These are phyloP conservation scores for Buphagus erythrorhynchus DNA, from an alignment of 2,797 vertebrate genomes.

Conservation along the genomic window DNA sequence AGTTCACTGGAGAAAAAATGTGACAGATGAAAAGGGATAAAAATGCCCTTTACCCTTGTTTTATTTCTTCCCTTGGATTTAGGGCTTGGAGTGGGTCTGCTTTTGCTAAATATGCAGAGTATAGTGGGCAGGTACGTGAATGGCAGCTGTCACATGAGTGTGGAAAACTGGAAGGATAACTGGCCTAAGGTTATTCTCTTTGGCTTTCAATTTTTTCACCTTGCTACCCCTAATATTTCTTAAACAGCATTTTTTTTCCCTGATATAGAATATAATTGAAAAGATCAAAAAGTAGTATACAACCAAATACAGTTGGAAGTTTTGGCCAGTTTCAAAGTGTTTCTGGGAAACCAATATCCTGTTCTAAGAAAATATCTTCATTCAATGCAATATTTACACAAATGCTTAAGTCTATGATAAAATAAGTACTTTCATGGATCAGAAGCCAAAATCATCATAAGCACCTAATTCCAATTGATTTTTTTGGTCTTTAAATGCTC, in stretches of 20 bases:
- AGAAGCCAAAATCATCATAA: not conserved
- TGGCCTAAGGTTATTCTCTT: not conserved
- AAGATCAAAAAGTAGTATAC: not conserved
- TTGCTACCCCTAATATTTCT: not conserved
- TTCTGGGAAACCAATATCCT: not conserved
- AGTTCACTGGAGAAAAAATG: not conserved
- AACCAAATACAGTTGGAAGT: not conserved
- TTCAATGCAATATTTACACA: not conserved
- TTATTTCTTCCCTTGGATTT: not conserved
- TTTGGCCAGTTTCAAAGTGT: not conserved
- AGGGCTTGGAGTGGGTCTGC: not conserved
- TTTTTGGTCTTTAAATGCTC: not conserved
- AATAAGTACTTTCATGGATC: not conserved
- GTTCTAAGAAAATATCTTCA: not conserved
- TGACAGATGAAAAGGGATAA: not conserved
- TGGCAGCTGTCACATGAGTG: not conserved
- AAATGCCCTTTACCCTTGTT: not conserved
- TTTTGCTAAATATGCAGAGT: not conserved
- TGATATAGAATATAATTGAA: not conserved
- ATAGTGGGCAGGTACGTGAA: not conserved
- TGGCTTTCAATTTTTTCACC: fast-evolving
- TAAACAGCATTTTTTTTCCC: not conserved
- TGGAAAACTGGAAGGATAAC: not conserved
- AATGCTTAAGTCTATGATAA: not conserved
- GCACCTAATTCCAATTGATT: not conserved